phyloP scores from a whole-genome alignment of 2,888 invertebrate species.

The Cenopis cana region DNA sequence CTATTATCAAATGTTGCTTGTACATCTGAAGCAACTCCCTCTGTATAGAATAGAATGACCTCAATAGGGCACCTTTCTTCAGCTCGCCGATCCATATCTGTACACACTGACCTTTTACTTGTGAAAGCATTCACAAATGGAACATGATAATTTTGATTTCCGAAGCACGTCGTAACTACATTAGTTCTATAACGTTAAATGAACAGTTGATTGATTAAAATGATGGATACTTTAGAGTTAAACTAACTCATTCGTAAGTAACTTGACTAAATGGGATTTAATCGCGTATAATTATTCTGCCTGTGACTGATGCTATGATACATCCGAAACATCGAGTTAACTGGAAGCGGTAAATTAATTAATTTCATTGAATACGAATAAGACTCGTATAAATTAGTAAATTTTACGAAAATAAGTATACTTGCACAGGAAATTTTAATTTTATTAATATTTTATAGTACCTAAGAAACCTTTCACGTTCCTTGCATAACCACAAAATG shows the following conservation, averaged over 20 bases:
- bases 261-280: no score
- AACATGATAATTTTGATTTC: slow-evolving; percentile 42
- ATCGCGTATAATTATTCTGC: no score
- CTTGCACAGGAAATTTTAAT: no score
- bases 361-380: no score
- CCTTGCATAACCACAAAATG: background rate
- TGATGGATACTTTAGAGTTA: background rate
- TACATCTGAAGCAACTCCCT: slow-evolving; percentile 46
- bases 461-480: background rate
- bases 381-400: no score
- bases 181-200: slow-evolving; percentile 15
- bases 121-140: slow-evolving; percentile 49
- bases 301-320: no score
- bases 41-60: slow-evolving; percentile 60
- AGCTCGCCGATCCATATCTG: slow-evolving; percentile 60
- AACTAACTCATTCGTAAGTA: background rate
- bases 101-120: slow-evolving; percentile 58
- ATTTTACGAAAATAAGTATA: no score
- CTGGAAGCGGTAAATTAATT: no score
- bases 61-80: slow-evolving; percentile 60
- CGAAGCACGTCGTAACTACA: slow-evolving; percentile 18
- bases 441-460: background rate
- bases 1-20: slow-evolving; percentile 22
- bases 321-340: no score
- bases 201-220: slow-evolving; percentile 15